Conservation (phyloP, 1,140 invertebrate species). For the Thaumetopoea pityocampa region DNA sequence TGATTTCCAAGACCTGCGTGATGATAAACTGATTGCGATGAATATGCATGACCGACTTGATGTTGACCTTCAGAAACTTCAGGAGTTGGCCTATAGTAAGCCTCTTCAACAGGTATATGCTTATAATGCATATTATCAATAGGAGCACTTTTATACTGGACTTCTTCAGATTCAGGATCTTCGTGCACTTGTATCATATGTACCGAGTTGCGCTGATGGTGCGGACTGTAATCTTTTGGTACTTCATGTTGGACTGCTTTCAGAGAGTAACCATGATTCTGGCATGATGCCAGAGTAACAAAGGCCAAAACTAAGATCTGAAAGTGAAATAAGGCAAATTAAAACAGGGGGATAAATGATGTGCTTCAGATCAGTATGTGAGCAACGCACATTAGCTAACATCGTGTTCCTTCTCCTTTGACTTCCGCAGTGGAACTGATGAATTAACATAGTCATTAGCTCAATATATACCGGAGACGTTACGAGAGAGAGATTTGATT, state of each 20-base stretch:
- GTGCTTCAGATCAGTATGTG: constrained; percentile 10
- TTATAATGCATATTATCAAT: too few species aligned
- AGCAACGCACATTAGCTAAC: constrained; percentile 58
- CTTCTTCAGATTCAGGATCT: constrained; percentile 3
- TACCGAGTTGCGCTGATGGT: constrained; percentile 7
- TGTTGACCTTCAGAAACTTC: constrained; percentile 16
- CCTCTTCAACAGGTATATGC: too few species aligned
- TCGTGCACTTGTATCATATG: constrained; percentile 8
- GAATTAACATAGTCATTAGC: constrained; percentile 67
- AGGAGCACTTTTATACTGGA: constrained; percentile 6
- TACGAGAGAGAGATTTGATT: constrained; percentile 72
- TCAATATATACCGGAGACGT: constrained; percentile 74
- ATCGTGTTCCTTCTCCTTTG: constrained; percentile 64
- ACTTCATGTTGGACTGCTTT: constrained; percentile 40
- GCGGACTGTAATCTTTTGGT: constrained; percentile 42
- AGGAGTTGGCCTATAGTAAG: too few species aligned
- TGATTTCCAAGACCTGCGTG: constrained; percentile 28
- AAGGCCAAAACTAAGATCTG: constrained; percentile 47
- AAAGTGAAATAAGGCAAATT: constrained; percentile 32
- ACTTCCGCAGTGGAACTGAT: constrained; percentile 70
- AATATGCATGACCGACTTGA: constrained; percentile 30
- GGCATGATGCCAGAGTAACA: constrained; percentile 29
- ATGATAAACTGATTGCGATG: constrained; percentile 43
- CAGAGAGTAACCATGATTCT: constrained; percentile 45
- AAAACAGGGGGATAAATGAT: too few species aligned